Conservation (phyloP, 2,888 invertebrate species). For the Eupithecia exiguata region DNA sequence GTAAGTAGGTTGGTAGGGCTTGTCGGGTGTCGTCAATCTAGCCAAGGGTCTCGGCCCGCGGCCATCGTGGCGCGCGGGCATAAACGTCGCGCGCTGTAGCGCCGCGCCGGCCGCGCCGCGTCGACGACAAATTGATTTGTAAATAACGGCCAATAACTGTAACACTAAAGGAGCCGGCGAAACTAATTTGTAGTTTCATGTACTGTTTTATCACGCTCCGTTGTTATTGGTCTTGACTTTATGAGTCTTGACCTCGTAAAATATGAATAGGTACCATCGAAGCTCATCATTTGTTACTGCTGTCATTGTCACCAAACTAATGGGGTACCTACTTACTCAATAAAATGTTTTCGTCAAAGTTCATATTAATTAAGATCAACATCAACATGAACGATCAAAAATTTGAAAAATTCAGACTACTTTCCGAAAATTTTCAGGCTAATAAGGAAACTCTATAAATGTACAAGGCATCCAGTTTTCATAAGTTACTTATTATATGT, state of each 20-base stretch:
- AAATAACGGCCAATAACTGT: background rate
- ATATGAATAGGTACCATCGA: too few relatives aligned
- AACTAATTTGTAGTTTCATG: slow-evolving; percentile 17
- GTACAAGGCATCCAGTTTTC: background rate
- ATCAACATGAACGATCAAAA: background rate
- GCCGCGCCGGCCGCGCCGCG: slow-evolving; percentile 10
- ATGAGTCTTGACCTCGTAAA: slow-evolving; percentile 3
- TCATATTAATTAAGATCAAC: background rate
- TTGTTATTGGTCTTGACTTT: background rate
- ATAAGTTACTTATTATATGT: background rate
- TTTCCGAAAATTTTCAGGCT: background rate
- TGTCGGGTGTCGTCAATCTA: slow-evolving; percentile 18
- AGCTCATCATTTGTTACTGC: background rate
- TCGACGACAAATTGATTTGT: slow-evolving; percentile 33
- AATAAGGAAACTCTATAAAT: background rate
- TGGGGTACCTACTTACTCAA: background rate
- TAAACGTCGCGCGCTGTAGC: too few relatives aligned
- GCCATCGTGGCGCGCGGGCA: too few relatives aligned
- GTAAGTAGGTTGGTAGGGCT: background rate
- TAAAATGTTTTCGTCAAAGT: background rate
- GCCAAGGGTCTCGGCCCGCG: slow-evolving; percentile 18
- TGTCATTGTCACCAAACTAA: background rate
- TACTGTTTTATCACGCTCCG: slow-evolving; percentile 7
- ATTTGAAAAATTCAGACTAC: background rate
- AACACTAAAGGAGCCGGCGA: slow-evolving; percentile 1